These are phyloP conservation scores for Hyposmocoma kahamanoa DNA, from an alignment of 1,140 invertebrate species.

Conservation along the genomic window DNA sequence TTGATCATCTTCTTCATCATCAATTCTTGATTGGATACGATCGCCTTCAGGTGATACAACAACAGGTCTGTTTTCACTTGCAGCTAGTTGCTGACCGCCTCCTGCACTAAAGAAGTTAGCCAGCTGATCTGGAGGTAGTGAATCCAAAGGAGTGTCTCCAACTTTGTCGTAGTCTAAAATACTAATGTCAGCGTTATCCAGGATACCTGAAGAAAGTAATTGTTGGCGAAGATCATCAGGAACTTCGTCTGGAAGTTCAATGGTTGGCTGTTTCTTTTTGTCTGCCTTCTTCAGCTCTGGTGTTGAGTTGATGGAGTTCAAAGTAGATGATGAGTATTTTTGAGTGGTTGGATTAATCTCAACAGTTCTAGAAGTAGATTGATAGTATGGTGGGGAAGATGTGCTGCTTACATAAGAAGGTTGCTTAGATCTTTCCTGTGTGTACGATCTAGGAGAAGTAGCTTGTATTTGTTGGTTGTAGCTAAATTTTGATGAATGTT, in stretches of 20 bases:
- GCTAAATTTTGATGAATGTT: conserved; percentile 28
- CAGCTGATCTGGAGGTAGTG: conserved; percentile 87
- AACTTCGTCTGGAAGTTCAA: conserved; percentile 87
- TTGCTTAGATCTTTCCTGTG: conserved; percentile 55
- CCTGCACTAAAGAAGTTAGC: conserved; percentile 88
- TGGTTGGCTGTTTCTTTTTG: conserved; percentile 73
- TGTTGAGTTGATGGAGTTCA: conserved; percentile 50
- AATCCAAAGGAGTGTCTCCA: conserved; percentile 88
- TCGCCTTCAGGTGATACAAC: conserved; percentile 77
- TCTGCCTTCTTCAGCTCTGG: conserved; percentile 66
- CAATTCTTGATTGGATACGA: conserved; percentile 71
- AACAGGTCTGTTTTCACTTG: conserved; percentile 79
- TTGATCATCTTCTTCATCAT: conserved; percentile 67
- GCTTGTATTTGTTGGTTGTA: conserved; percentile 42
- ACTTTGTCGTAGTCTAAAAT: conserved; percentile 90
- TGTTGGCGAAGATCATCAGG: conserved; percentile 89
- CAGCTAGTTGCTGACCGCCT: conserved; percentile 79
- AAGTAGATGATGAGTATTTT: conserved; percentile 58
- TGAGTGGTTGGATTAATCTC: conserved; percentile 59
- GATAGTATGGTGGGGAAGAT: conserved; percentile 44
- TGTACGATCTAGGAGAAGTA: conserved; percentile 40
- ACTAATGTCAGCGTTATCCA: conserved; percentile 90
- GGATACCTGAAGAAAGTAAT: conserved; percentile 86
- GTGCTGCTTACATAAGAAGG: conserved; percentile 44
- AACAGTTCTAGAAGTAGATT: conserved; percentile 54